A percentile compares a stretch with the other conserved stretches of the same genome.
Conservation (phyloP, 2,113 vertebrate genomes). For the Sminthopsis crassicaudata region DNA sequence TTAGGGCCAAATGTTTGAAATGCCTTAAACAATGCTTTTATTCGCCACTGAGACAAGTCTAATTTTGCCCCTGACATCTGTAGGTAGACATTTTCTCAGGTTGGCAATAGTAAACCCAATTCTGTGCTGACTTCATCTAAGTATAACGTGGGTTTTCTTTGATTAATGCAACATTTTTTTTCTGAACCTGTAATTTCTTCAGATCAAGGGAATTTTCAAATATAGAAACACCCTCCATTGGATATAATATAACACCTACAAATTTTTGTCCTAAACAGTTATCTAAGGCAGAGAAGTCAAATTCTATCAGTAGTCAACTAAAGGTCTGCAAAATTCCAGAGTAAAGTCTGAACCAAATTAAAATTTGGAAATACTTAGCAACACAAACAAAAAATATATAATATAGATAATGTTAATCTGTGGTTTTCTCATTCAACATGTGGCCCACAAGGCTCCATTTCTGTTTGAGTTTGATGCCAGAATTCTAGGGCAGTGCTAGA, state of each 20-base stretch:
- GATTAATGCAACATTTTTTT: background rate
- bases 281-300: background rate
- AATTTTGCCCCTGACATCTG: conserved; percentile 21
- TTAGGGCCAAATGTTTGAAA: conserved; percentile 13
- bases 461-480: background rate
- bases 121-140: background rate
- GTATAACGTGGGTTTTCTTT: background rate
- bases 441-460: background rate
- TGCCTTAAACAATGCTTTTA: background rate
- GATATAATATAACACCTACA: background rate
- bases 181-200: background rate
- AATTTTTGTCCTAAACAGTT: background rate
- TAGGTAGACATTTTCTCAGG: background rate
- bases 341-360: background rate
- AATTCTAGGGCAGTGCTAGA: background rate
- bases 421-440: background rate
- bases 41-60: background rate
- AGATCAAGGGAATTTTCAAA: background rate
- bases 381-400: background rate
- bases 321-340: background rate
- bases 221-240: background rate
- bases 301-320: background rate
- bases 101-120: background rate
- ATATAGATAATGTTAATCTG: background rate
- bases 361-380: background rate